These are phyloP conservation scores for Thysanoteuthis rhombus DNA, from an alignment of 2,888 invertebrate genomes.

Conservation along the genomic window DNA sequence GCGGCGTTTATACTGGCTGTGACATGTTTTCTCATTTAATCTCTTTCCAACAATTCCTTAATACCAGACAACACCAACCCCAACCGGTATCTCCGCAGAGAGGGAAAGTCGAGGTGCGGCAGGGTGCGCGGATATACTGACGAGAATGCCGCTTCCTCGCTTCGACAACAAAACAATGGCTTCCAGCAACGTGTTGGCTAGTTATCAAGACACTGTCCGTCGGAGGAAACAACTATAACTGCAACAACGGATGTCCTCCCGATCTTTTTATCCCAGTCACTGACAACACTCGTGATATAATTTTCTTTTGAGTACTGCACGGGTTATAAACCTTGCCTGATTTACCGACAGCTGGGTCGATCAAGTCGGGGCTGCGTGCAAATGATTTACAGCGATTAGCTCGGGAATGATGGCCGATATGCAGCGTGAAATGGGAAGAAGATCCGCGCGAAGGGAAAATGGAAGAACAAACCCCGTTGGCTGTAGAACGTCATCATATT, in stretches of 20 bases:
- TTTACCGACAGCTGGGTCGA: constrained; percentile 23
- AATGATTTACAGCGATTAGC: background rate
- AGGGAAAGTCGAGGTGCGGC: background rate
- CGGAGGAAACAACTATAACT: background rate
- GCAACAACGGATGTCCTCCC: background rate
- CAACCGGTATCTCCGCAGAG: background rate
- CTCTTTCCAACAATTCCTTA: background rate
- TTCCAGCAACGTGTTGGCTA: background rate
- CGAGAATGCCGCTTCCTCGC: background rate
- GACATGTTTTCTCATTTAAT: constrained; percentile 12
- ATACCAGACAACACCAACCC: background rate
- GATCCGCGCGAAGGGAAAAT: background rate
- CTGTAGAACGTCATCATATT: background rate
- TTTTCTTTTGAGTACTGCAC: constrained; percentile 29
- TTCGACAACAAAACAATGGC: background rate
- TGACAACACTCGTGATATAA: constrained; percentile 12
- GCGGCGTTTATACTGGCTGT: background rate
- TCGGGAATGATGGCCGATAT: background rate
- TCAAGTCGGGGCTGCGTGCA: background rate
- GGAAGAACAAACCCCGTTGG: background rate
- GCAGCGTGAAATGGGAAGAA: background rate
- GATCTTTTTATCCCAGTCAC: constrained; percentile 12
- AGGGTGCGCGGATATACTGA: too few species aligned
- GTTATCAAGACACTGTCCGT: background rate
- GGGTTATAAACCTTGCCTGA: constrained; percentile 21